Evolutionary conservation across 2,888 invertebrate genomes (phyloP).

Genomic region (Oscheius sp.): DNA sequence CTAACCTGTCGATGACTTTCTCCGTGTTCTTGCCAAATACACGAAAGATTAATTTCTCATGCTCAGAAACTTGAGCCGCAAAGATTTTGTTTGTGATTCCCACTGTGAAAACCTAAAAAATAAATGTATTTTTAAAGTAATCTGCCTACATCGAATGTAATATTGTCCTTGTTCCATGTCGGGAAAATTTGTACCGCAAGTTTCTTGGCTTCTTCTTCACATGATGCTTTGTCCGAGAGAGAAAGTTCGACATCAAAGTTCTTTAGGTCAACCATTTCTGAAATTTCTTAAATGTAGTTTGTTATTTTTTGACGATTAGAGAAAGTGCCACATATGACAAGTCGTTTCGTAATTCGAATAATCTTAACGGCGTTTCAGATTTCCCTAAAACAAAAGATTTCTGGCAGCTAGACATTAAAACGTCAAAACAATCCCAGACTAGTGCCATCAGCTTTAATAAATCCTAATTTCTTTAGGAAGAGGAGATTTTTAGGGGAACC

Average conservation of each 20-base stretch:
- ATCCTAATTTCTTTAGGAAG: too few relatives aligned
- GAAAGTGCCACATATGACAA: too few relatives aligned
- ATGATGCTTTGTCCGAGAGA: conserved; percentile 19
- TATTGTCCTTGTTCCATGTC: conserved; percentile 37
- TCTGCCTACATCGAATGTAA: conserved; percentile 40
- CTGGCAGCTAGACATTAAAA: too few relatives aligned
- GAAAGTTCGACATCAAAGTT: conserved; percentile 25
- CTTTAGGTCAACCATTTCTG: background rate
- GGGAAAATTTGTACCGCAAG: conserved; percentile 40
- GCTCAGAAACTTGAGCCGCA: conserved; percentile 36
- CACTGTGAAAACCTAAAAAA: conserved; percentile 60
- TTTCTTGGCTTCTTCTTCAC: conserved; percentile 31
- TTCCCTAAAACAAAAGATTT: too few relatives aligned
- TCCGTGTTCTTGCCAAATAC: conserved; percentile 69
- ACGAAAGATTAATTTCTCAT: conserved; percentile 63
- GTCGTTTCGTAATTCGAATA: too few relatives aligned
- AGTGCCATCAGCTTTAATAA: too few relatives aligned
- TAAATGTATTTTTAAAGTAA: background rate
- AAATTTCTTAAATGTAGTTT: too few relatives aligned
- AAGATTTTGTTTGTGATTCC: conserved; percentile 70
- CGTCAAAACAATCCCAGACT: too few relatives aligned
- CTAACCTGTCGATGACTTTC: conserved; percentile 66
- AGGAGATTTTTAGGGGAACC: too few relatives aligned
- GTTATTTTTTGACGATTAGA: too few relatives aligned
- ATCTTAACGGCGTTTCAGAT: too few relatives aligned